Conservation (phyloP, 2,797 vertebrate genomes). For the Craterocephalus amniculus region DNA sequence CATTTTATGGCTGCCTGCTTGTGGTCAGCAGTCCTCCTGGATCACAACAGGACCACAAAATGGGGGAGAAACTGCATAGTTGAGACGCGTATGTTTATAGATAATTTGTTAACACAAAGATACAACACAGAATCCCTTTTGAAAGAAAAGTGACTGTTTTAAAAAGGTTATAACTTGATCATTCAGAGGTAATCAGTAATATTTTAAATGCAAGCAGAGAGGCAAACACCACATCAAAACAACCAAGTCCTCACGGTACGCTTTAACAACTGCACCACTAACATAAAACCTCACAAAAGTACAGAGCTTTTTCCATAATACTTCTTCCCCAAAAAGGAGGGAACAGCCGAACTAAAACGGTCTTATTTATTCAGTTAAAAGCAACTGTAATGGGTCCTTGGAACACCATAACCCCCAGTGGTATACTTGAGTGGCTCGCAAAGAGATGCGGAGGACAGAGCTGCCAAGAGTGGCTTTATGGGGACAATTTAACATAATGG, state of each 20-base stretch:
- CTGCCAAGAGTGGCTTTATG: constrained; percentile 82
- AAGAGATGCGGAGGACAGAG: constrained; percentile 76
- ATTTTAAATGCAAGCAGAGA: background rate
- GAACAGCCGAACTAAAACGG: constrained; percentile 59
- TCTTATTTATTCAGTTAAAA: constrained; percentile 77
- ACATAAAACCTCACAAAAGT: constrained; percentile 34
- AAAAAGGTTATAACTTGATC: background rate
- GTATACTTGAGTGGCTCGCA: constrained; percentile 80
- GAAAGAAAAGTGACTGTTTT: background rate
- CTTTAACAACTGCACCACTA: constrained; percentile 18
- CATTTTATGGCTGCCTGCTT: constrained; percentile 59
- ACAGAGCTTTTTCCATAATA: constrained; percentile 25
- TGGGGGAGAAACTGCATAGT: constrained; percentile 25
- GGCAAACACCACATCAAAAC: constrained; percentile 31
- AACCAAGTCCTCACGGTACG: constrained; percentile 17
- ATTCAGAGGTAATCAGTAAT: background rate
- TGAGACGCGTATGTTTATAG: constrained; percentile 13
- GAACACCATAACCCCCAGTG: constrained; percentile 75
- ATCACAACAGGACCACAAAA: constrained; percentile 58
- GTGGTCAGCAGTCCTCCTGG: constrained; percentile 47
- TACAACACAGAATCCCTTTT: background rate
- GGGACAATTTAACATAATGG: constrained; percentile 85
- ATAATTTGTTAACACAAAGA: background rate
- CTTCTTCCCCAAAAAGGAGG: constrained; percentile 30
- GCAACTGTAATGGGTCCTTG: constrained; percentile 72